These are phyloP conservation scores for Glyptemys insculpta DNA, from an alignment of 2,797 vertebrate species.

Conservation along the genomic window DNA sequence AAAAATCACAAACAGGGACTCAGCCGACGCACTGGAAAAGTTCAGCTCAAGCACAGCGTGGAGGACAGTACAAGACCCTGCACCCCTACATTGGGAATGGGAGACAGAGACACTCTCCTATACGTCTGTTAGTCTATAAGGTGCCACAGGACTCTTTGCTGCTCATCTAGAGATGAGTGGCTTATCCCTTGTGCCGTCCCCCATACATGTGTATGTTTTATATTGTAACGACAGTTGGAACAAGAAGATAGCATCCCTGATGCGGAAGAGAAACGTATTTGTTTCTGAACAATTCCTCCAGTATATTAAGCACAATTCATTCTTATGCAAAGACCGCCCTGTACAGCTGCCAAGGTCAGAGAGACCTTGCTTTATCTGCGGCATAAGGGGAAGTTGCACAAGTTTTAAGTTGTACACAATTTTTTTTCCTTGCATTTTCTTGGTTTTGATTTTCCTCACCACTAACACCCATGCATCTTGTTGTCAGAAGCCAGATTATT, in stretches of 20 bases:
- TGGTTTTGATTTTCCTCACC: conserved; percentile 49
- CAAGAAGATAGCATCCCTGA: background rate
- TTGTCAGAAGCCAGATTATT: conserved; percentile 34
- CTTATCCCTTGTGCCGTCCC: background rate
- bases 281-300: conserved; percentile 68
- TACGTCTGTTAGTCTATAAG: too few relatives aligned
- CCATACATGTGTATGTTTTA: background rate
- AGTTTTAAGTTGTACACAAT: conserved; percentile 53
- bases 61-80: background rate
- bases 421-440: conserved; percentile 28
- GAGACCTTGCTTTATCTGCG: conserved; percentile 70
- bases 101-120: background rate
- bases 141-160: too few relatives aligned
- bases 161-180: background rate
- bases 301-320: conserved; percentile 67
- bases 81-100: background rate
- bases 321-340: conserved; percentile 73
- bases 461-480: conserved; percentile 21
- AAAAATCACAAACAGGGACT: background rate
- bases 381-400: conserved; percentile 59
- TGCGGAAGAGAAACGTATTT: background rate
- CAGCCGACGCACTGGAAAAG: background rate
- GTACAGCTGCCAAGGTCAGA: conserved; percentile 70
- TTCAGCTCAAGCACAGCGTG: background rate
- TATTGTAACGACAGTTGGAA: background rate